phyloP scores from a whole-genome alignment of 2,113 vertebrate genomes.

The Cyphomyrus plagiostoma region DNA sequence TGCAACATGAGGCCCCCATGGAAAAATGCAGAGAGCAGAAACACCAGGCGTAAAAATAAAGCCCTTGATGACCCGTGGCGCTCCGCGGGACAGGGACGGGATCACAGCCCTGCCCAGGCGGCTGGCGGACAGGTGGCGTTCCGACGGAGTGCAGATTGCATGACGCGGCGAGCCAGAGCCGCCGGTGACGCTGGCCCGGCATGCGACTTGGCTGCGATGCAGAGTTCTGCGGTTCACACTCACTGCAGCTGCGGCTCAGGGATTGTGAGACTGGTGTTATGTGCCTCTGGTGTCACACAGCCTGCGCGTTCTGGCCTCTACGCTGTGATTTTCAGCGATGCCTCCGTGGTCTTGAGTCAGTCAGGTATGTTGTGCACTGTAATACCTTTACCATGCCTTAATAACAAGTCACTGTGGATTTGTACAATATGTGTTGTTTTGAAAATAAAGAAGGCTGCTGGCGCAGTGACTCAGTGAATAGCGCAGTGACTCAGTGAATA shows the following conservation, averaged over 20 bases:
- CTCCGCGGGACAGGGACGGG: not conserved
- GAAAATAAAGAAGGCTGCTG: not conserved
- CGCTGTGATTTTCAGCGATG: not conserved
- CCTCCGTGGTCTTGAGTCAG: not conserved
- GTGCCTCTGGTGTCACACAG: not conserved
- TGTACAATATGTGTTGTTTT: not conserved
- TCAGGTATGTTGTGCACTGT: not conserved
- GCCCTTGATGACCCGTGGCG: not conserved
- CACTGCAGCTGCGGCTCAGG: not conserved
- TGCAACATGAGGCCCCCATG: not conserved
- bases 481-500: not conserved
- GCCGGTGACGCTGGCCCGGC: not conserved
- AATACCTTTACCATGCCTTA: not conserved
- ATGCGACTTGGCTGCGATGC: not conserved
- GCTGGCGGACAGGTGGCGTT: not conserved
- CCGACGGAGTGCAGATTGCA: not conserved
- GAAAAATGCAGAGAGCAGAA: not conserved
- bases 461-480: not conserved
- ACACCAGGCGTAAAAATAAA: not conserved
- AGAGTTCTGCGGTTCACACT: not conserved
- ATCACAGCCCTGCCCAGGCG: not conserved
- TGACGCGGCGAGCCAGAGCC: not conserved
- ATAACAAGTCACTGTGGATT: not conserved
- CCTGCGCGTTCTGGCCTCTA: not conserved
- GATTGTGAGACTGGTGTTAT: not conserved